phyloP scores from a whole-genome alignment of 2,888 invertebrate genomes.

The Drosophila mimetica region DNA sequence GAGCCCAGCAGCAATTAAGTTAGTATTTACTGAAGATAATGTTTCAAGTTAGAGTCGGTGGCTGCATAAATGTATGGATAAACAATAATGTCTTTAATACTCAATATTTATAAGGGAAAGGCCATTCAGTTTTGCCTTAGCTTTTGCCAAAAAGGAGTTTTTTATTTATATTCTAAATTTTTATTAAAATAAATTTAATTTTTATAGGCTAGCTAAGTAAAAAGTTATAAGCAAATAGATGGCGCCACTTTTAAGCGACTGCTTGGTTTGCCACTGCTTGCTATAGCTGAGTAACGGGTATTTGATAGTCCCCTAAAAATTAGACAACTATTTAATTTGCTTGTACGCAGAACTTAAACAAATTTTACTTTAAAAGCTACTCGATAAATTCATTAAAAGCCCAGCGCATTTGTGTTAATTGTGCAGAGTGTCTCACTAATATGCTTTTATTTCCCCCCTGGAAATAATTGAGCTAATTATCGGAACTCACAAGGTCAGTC shows the following conservation, averaged over 20 bases:
- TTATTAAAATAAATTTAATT: no score
- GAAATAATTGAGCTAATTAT: conserved; percentile 40
- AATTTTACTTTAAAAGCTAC: neutral
- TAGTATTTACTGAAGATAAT: conserved; percentile 49
- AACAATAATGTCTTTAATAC: conserved; percentile 25
- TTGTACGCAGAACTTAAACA: neutral
- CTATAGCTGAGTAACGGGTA: no score
- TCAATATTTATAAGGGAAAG: neutral
- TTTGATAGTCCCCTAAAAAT: no score
- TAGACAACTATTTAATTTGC: neutral
- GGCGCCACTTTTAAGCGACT: no score
- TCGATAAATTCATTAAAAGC: neutral
- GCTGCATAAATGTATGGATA: conserved; percentile 24
- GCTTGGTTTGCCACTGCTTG: no score
- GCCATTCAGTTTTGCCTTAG: neutral
- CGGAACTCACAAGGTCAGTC: conserved; percentile 41
- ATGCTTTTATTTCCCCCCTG: conserved; percentile 11
- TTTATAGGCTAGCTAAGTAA: no score
- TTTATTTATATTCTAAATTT: no score
- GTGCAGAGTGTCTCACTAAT: conserved; percentile 22
- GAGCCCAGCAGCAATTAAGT: conserved; percentile 47
- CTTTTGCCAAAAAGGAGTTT: neutral
- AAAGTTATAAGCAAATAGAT: no score
- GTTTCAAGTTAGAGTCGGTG: conserved; percentile 39
- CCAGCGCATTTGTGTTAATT: conserved; percentile 5